Conservation (phyloP, 2,797 vertebrate species). For the Aeoliscus strigatus region DNA sequence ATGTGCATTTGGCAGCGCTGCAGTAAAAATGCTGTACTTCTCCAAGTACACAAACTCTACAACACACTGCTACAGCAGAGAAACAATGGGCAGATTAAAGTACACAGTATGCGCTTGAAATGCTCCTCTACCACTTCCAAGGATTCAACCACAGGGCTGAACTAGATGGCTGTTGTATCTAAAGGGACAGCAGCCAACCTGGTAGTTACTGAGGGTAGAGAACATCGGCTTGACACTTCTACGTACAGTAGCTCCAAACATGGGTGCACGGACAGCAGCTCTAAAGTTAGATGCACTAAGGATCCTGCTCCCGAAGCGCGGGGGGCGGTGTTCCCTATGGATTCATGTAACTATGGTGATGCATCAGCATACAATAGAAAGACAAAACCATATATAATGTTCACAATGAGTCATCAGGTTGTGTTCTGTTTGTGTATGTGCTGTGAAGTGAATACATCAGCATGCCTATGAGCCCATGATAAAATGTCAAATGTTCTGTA, state of each 20-base stretch:
- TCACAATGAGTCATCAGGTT: neutral
- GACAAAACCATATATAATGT: neutral
- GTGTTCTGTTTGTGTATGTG: neutral
- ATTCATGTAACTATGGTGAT: neutral
- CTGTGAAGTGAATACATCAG: neutral
- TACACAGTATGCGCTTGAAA: neutral
- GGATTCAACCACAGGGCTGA: conserved; percentile 2
- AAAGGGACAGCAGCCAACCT: conserved; percentile 35
- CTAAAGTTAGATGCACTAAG: conserved; percentile 15
- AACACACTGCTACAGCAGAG: neutral
- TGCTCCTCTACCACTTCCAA: neutral
- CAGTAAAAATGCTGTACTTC: too few species aligned
- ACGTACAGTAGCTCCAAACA: conserved; percentile 30
- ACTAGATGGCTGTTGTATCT: conserved; percentile 13
- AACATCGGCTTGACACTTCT: conserved; percentile 44
- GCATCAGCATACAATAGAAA: neutral
- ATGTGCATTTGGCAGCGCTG: conserved; percentile 6
- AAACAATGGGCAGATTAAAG: neutral
- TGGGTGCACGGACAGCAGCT: conserved; percentile 19
- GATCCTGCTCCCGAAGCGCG: neutral
- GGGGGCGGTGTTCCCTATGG: neutral
- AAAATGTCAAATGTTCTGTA: neutral
- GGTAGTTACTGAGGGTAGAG: conserved; percentile 11
- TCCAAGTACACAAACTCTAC: neutral
- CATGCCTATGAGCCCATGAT: neutral